Conservation (phyloP, 92 coral and sea anemone genomes). For the Actinostola sp. region DNA sequence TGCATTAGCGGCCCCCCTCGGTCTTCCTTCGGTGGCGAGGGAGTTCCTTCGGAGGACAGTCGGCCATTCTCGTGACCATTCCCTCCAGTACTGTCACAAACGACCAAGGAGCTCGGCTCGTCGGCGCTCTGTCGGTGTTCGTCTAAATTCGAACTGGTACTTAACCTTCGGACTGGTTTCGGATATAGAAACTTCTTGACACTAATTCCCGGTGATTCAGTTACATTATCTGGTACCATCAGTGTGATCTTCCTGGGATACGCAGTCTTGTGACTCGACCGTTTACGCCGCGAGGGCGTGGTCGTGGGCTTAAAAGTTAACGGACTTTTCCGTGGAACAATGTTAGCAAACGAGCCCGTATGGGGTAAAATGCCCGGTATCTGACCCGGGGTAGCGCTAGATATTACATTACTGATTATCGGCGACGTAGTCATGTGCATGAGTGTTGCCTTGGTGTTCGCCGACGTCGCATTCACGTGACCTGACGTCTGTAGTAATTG, state of each 20-base stretch:
- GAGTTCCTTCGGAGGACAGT: slow-evolving; percentile 45
- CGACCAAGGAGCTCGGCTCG: slow-evolving; percentile 28
- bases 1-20: slow-evolving; percentile 16
- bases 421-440: slow-evolving; percentile 35
- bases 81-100: slow-evolving; percentile 44
- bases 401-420: slow-evolving; percentile 40
- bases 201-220: slow-evolving; percentile 52
- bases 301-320: slow-evolving; percentile 38
- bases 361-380: slow-evolving; percentile 24
- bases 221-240: slow-evolving; percentile 57
- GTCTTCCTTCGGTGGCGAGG: slow-evolving; percentile 51
- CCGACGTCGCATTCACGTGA: slow-evolving; percentile 21
- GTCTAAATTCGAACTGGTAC: slow-evolving; percentile 12
- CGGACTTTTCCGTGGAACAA: slow-evolving; percentile 57
- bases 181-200: slow-evolving; percentile 53
- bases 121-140: slow-evolving; percentile 13
- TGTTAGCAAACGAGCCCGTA: slow-evolving; percentile 20
- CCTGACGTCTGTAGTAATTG: slow-evolving; percentile 37
- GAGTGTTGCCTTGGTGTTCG: slow-evolving; percentile 35
- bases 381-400: slow-evolving; percentile 20
- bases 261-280: slow-evolving; percentile 74
- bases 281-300: slow-evolving; percentile 75
- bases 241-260: slow-evolving; percentile 75
- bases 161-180: slow-evolving; percentile 18
- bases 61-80: slow-evolving; percentile 54